These are phyloP conservation scores for Drosophila takahashii DNA, from an alignment of 1,140 invertebrate genomes.

Conservation along the genomic window DNA sequence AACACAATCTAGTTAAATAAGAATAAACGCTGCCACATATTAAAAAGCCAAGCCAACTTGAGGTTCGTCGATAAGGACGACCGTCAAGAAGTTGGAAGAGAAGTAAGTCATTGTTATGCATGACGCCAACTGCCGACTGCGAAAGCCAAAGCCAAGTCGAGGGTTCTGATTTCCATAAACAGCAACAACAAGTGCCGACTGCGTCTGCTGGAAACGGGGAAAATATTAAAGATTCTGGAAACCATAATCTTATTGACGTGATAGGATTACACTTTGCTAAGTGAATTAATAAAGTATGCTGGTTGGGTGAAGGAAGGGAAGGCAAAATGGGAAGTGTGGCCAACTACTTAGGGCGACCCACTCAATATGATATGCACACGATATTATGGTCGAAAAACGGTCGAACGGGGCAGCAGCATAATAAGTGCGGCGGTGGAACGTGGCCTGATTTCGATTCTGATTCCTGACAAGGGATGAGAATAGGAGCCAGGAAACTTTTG, in stretches of 20 bases:
- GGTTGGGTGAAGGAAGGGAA: not conserved
- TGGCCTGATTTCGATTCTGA: conserved; percentile 40
- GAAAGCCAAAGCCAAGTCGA: conserved; percentile 59
- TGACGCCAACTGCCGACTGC: conserved; percentile 67
- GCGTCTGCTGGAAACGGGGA: conserved; percentile 39
- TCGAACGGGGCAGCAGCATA: conserved; percentile 18
- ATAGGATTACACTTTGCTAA: conserved; percentile 84
- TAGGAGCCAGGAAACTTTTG: conserved; percentile 52
- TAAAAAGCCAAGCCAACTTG: conserved; percentile 54
- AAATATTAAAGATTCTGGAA: conserved; percentile 83
- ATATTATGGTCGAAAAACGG: conserved; percentile 72
- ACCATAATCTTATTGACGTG: conserved; percentile 84
- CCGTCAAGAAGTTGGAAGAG: conserved; percentile 9
- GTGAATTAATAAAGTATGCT: conserved; percentile 82
- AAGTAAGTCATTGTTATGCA: conserved; percentile 80
- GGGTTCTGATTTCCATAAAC: conserved; percentile 76
- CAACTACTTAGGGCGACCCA: conserved; percentile 73
- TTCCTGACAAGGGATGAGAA: conserved; percentile 76
- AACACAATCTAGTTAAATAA: conserved; percentile 58
- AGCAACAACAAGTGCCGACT: conserved; percentile 58
- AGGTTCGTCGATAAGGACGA: conserved; percentile 12
- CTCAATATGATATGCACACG: conserved; percentile 78
- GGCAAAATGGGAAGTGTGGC: conserved; percentile 11
- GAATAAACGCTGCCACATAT: conserved; percentile 68
- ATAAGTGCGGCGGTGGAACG: conserved; percentile 33